Conservation (phyloP, 2,888 invertebrate genomes). For the Caenorhabditis imperialis region DNA sequence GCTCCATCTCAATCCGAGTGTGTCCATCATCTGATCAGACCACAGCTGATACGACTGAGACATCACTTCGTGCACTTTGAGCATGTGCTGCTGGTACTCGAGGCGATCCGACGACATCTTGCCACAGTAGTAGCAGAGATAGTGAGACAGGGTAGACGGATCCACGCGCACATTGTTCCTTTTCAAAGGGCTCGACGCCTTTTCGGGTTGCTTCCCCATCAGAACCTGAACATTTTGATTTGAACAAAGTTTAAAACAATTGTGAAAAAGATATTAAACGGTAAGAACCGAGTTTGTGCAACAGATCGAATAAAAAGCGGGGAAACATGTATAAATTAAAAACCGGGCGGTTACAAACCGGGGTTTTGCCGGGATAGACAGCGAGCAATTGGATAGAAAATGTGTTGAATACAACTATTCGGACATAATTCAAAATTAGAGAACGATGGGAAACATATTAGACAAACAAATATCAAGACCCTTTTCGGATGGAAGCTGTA, state of each 20-base stretch:
- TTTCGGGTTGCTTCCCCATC: no score
- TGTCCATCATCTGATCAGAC: slow-evolving; percentile 35
- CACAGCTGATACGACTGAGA: slow-evolving; percentile 56
- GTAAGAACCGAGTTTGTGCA: no score
- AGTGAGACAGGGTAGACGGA: slow-evolving; percentile 27
- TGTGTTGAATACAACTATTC: background rate
- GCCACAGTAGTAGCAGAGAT: slow-evolving; percentile 59
- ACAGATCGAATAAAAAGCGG: no score
- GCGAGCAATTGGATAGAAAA: background rate
- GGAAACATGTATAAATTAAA: no score
- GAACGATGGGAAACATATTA: slow-evolving; percentile 4
- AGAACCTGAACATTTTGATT: no score
- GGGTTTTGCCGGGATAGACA: background rate
- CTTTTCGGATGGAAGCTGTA: background rate
- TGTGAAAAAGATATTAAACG: no score
- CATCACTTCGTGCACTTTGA: slow-evolving; percentile 51
- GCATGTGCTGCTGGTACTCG: slow-evolving; percentile 55
- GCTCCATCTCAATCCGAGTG: slow-evolving; percentile 35
- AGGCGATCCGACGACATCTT: slow-evolving; percentile 23
- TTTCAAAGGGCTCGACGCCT: no score
- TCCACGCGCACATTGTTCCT: slow-evolving; percentile 32
- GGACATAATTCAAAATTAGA: background rate
- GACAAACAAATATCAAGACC: background rate
- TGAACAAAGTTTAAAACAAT: no score
- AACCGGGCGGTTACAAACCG: no score